Conservation (phyloP, 2,888 invertebrate species). For the Torymus aiolomorphi region DNA sequence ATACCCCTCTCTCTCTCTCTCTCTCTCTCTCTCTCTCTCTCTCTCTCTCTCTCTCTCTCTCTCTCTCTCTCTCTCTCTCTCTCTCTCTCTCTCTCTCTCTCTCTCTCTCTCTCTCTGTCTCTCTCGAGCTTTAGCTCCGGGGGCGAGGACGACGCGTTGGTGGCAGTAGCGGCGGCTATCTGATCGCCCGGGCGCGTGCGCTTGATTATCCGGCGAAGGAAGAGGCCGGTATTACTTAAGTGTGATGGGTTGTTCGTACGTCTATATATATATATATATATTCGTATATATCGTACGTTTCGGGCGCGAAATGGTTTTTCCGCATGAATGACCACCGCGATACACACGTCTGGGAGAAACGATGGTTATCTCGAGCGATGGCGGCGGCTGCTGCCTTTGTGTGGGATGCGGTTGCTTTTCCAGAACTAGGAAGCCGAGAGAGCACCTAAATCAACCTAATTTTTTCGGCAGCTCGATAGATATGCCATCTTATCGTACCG, state of each 20-base stretch:
- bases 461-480: conserved; percentile 31
- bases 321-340: background rate
- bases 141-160: background rate
- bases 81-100: too few species aligned
- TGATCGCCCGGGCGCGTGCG: conserved; percentile 14
- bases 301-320: conserved; percentile 28
- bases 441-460: conserved; percentile 40
- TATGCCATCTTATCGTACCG: conserved; percentile 9
- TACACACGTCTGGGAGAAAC: background rate
- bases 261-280: background rate
- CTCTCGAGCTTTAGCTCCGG: too few species aligned
- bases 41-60: too few species aligned
- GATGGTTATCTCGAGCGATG: conserved; percentile 14
- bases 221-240: conserved; percentile 31
- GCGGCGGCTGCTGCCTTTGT: background rate
- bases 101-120: too few species aligned
- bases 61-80: too few species aligned
- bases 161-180: background rate
- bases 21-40: too few species aligned
- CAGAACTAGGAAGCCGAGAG: background rate
- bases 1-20: too few species aligned
- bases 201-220: conserved; percentile 21
- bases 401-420: conserved; percentile 2
- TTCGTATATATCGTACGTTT: too few species aligned
- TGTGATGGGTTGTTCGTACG: background rate